Evolutionary conservation across 2,888 invertebrate genomes (phyloP), one percentile per base, ranked within the genome.

Genomic region (Chloroclysta siterata): DNA sequence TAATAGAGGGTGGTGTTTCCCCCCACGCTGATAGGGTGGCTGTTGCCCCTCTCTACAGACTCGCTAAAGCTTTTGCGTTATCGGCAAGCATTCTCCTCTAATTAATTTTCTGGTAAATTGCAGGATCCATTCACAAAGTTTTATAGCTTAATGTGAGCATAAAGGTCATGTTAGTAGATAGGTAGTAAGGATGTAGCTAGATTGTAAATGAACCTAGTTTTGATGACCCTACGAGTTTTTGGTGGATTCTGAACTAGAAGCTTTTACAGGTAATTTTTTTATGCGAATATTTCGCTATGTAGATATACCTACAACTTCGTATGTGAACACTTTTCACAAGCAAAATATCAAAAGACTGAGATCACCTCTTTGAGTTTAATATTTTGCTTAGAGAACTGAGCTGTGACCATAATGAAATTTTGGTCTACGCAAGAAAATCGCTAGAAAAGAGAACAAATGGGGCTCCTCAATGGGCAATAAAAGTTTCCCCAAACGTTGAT

Each of bases 81-180:
- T 75, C 70, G 65, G 63, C 66, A 70, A 72, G 69, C 65, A 50
- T 54, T 64, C 63, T 60, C 66, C 66, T 66, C 68, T 74, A 77
- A 80, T 81, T 72, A 81, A 79, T 77, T 79, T 74, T 59, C 53
- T 60, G 70, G 71, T 72, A 65, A 74, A 77, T 78, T 76, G 71
- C 69, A 72, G 58, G 53, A 63, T 67, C 68, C 61, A 71, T 73
- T 72, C 66, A 66, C 56, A 48, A 67, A 61, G 71, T 63, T 69
- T 72, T 62, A 71, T 73, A 73, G 65, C 68, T 65, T 41, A 62
- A 60, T 62, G 50, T 59, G 22, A 48, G 29, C 48, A 11, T 11
- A 39, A 39, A 11, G 36, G 36, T 39, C 11, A 11, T 2, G 10
- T 39, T 39, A 39, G 1, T 39, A 11, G 10, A 0, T 39, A 8